Conservation (phyloP, 2,797 vertebrate genomes). For the Anableps anableps region DNA sequence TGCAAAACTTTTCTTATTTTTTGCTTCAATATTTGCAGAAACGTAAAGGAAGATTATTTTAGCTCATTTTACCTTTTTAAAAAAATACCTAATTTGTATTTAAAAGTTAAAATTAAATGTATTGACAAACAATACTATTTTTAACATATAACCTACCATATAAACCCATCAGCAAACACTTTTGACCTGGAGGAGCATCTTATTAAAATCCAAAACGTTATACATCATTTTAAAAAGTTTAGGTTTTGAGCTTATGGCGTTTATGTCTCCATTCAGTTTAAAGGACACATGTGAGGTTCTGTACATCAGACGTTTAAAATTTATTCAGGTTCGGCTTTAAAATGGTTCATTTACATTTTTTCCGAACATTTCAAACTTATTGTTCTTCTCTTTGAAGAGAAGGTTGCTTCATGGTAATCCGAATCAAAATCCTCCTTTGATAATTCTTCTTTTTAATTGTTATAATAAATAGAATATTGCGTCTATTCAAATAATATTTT, state of each 20-base stretch:
- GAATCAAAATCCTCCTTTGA: background rate
- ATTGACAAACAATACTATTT: background rate
- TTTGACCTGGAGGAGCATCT: background rate
- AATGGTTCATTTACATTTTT: background rate
- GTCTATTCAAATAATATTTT: background rate
- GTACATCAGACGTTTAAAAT: background rate
- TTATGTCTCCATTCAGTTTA: slow-evolving; percentile 6
- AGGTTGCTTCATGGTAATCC: background rate
- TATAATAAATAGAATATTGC: background rate
- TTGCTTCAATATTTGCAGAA: background rate
- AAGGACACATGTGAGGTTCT: background rate
- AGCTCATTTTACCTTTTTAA: background rate
- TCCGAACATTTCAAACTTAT: background rate
- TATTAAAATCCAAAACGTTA: background rate
- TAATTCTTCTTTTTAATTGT: background rate
- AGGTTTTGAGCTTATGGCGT: background rate
- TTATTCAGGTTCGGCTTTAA: background rate
- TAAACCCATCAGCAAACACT: background rate
- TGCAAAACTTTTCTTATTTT: background rate
- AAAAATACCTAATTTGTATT: background rate
- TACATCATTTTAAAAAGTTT: background rate
- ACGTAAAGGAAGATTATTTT: background rate
- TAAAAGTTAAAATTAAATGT: background rate
- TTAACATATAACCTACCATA: no score
- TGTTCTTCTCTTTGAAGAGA: background rate